Percentiles rank a stretch among this genome's conserved stretches.
Evolutionary conservation across 2,888 invertebrate genomes (phyloP).

Genomic region (Metacarcinus magister): DNA sequence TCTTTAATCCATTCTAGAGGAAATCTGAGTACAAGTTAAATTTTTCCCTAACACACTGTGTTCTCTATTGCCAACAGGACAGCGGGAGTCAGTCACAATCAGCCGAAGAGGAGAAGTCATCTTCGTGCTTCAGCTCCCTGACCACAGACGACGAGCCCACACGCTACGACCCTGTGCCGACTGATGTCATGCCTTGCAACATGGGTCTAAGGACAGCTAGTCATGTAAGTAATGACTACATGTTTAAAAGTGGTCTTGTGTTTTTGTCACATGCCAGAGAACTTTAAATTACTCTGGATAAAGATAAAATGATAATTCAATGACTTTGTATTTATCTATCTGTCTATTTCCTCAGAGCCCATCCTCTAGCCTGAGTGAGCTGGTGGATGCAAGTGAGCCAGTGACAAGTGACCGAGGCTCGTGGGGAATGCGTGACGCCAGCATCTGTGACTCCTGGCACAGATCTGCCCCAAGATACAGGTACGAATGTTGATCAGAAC

Average conservation of each 20-base stretch:
- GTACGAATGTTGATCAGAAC: constrained; percentile 20
- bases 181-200: constrained; percentile 69
- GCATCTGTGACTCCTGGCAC: constrained; percentile 70
- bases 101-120: constrained; percentile 76
- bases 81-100: constrained; percentile 73
- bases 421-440: constrained; percentile 72
- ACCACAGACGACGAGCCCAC: constrained; percentile 76
- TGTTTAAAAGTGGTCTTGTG: not conserved
- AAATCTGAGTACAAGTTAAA: not conserved
- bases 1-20: not conserved
- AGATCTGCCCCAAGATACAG: constrained; percentile 77
- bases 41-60: not conserved
- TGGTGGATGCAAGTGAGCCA: constrained; percentile 76
- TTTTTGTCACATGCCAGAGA: not conserved
- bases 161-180: constrained; percentile 74
- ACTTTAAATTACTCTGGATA: not conserved
- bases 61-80: constrained; percentile 57
- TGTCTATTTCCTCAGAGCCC: constrained; percentile 52
- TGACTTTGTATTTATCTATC: not conserved
- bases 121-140: constrained; percentile 71
- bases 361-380: constrained; percentile 71
- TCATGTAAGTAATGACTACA: constrained; percentile 34
- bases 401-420: constrained; percentile 77
- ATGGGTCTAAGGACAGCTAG: constrained; percentile 6
- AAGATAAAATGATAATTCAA: not conserved